These are phyloP conservation scores for Zonitis immaculata DNA, from an alignment of 2,888 invertebrate genomes.

Conservation along the genomic window DNA sequence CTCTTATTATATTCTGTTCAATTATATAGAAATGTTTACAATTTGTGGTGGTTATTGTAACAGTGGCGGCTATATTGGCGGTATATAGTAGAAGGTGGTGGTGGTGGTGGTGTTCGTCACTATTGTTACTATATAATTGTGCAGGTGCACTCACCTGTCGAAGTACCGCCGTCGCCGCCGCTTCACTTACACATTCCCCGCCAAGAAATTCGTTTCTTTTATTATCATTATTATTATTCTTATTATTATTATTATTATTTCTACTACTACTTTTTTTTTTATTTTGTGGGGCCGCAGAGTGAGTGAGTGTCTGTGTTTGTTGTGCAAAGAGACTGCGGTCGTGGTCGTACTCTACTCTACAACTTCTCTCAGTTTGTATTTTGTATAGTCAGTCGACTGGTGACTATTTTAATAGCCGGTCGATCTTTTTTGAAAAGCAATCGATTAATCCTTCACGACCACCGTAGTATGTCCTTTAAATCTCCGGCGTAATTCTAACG, in stretches of 20 bases:
- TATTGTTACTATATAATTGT: conserved; percentile 7
- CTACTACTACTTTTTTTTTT: not conserved
- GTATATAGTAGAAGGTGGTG: too few species aligned
- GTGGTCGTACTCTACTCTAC: conserved; percentile 11
- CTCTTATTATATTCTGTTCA: too few species aligned
- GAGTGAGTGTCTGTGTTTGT: not conserved
- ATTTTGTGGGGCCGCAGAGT: conserved; percentile 16
- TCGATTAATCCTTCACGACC: not conserved
- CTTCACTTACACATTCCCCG: conserved; percentile 32
- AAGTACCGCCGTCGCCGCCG: conserved; percentile 21
- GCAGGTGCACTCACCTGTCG: conserved; percentile 32
- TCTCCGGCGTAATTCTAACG: too few species aligned
- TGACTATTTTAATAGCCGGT: conserved; percentile 24
- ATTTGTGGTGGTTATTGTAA: too few species aligned
- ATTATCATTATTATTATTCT: too few species aligned
- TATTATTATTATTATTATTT: too few species aligned
- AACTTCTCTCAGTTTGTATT: not conserved
- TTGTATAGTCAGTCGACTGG: conserved; percentile 22
- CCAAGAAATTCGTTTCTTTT: conserved; percentile 26
- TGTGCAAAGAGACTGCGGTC: conserved; percentile 20
- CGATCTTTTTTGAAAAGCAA: not conserved
- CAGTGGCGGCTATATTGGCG: not conserved
- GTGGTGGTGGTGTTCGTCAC: conserved; percentile 8
- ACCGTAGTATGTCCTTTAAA: not conserved
- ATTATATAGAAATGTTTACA: too few species aligned